These are phyloP conservation scores for Allophyes oxyacanthae DNA, from an alignment of 2,888 invertebrate species.

Conservation along the genomic window DNA sequence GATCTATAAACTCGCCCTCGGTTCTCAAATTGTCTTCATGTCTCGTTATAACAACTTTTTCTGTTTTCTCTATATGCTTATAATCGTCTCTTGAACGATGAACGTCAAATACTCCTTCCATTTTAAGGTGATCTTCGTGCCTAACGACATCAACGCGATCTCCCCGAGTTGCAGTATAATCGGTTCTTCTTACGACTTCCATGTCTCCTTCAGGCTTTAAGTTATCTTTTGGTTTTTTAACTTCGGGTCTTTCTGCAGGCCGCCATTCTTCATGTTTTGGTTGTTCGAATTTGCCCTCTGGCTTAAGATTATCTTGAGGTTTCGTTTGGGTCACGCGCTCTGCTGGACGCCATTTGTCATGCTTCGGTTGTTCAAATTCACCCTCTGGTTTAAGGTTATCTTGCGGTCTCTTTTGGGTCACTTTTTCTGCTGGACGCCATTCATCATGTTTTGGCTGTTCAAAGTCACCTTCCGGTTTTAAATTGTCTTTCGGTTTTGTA, in stretches of 20 bases:
- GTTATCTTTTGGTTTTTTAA: conserved; percentile 76
- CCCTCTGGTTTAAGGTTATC: conserved; percentile 89
- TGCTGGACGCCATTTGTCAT: conserved; percentile 71
- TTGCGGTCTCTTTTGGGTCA: conserved; percentile 64
- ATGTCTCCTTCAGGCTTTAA: conserved; percentile 89
- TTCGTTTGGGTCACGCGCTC: conserved; percentile 72
- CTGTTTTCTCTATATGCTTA: conserved; percentile 86
- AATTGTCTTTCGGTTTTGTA: conserved; percentile 73
- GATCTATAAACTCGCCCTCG: conserved; percentile 88
- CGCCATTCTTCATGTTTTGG: conserved; percentile 74
- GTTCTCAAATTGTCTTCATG: conserved; percentile 90
- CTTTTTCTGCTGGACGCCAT: conserved; percentile 74
- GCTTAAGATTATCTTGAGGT: conserved; percentile 87
- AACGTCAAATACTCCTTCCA: conserved; percentile 90
- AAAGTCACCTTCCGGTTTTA: too few relatives aligned
- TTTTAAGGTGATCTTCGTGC: conserved; percentile 91
- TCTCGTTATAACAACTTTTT: conserved; percentile 85
- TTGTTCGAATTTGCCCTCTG: conserved; percentile 80
- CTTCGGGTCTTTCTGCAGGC: conserved; percentile 76
- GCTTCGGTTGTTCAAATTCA: conserved; percentile 76
- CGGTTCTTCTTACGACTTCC: conserved; percentile 80
- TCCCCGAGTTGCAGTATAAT: conserved; percentile 85
- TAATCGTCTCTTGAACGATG: conserved; percentile 89
- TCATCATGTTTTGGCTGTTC: conserved; percentile 77
- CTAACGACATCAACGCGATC: conserved; percentile 90